A percentile compares a stretch with the other conserved stretches of the same genome.
These are phyloP conservation scores for Pangasius krempfi DNA, from an alignment of 2,797 vertebrate genomes.

Conservation along the genomic window DNA sequence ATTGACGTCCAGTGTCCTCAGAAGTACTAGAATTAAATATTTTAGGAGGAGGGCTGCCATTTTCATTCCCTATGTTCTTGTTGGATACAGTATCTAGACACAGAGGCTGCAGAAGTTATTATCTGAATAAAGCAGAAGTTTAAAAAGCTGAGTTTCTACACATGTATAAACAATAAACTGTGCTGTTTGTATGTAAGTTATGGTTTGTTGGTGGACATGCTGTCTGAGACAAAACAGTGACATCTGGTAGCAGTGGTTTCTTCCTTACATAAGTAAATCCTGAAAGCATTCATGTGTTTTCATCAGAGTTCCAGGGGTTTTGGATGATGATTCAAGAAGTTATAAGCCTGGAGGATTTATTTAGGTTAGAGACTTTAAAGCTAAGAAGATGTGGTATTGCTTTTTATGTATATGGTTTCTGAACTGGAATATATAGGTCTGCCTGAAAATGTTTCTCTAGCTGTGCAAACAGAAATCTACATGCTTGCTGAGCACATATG, in stretches of 20 bases:
- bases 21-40: conserved; percentile 36
- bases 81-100: background rate
- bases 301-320: background rate
- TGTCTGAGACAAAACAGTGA: background rate
- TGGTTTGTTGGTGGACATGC: background rate
- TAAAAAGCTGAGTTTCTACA: background rate
- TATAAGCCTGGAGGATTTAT: conserved; percentile 3
- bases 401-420: background rate
- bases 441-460: conserved; percentile 27
- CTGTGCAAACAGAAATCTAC: conserved; percentile 38
- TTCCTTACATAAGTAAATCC: background rate
- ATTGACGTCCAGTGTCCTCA: conserved; percentile 24
- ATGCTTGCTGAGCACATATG: conserved; percentile 4
- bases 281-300: background rate
- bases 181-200: conserved; percentile 1
- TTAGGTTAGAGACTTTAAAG: conserved; percentile 9
- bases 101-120: background rate
- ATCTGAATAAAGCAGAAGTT: background rate
- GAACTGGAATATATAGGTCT: background rate
- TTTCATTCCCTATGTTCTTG: conserved; percentile 11
- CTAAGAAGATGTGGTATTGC: background rate
- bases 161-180: background rate
- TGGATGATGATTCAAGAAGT: background rate
- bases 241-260: background rate
- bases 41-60: background rate